Evolutionary conservation across 1,140 invertebrate species (phyloP).

Genomic region (Drosophila bocqueti): DNA sequence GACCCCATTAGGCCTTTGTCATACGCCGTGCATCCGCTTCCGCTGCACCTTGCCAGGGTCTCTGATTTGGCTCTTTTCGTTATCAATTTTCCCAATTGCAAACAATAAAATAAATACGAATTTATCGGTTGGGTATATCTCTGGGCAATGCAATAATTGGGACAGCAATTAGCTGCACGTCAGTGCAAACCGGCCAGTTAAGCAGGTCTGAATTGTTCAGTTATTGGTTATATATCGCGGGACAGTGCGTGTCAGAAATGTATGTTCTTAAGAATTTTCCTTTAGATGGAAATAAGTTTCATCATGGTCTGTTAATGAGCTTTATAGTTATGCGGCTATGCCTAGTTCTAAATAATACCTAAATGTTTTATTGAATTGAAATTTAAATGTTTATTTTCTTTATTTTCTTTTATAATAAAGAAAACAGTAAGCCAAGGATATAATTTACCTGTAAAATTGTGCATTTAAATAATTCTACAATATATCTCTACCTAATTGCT

Average conservation of each 20-base stretch:
- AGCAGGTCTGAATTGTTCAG: conserved; percentile 46
- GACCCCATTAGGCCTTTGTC: conserved; percentile 49
- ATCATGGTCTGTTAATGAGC: not conserved
- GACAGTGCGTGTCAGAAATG: conserved; percentile 1
- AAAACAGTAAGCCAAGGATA: not conserved
- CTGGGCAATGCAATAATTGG: conserved; percentile 51
- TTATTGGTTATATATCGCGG: conserved; percentile 34
- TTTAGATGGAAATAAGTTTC: not conserved
- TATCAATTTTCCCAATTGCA: conserved; percentile 54
- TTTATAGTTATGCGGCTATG: not conserved
- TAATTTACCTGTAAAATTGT: not conserved
- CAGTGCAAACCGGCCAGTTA: conserved; percentile 45
- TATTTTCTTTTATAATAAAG: too few relatives aligned
- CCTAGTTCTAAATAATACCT: not conserved
- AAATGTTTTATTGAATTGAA: not conserved
- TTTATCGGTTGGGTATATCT: conserved; percentile 58
- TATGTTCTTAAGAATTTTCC: not conserved
- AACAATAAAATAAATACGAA: conserved; percentile 43
- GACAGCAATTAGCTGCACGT: conserved; percentile 73
- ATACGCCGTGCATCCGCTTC: conserved; percentile 56
- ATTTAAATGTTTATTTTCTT: not conserved
- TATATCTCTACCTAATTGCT: not conserved
- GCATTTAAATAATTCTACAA: not conserved
- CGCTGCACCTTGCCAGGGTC: conserved; percentile 68
- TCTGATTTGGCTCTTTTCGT: conserved; percentile 26